phyloP scores from a whole-genome alignment of 2,888 invertebrate genomes.

The Eupithecia abbreviata region DNA sequence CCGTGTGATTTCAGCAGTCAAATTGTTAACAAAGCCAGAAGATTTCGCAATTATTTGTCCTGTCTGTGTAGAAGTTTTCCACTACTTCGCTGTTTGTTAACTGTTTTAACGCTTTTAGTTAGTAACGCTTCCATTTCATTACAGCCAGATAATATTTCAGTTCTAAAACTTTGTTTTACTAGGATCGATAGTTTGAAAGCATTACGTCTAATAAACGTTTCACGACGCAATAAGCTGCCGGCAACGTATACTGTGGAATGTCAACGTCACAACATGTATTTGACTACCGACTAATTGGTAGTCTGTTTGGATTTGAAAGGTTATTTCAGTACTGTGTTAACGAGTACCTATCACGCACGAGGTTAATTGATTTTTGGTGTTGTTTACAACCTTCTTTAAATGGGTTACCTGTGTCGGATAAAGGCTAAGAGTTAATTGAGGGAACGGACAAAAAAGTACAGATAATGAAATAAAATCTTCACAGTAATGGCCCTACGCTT shows the following conservation, averaged over 20 bases:
- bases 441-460: background rate
- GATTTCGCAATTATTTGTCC: background rate
- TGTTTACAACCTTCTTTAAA: background rate
- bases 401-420: no score
- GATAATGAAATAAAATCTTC: background rate
- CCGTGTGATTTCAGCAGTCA: no score
- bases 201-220: background rate
- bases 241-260: background rate
- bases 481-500: background rate
- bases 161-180: background rate
- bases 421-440: background rate
- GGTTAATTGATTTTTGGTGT: background rate
- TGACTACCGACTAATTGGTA: slow-evolving; percentile 1
- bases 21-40: background rate
- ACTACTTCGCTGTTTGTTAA: background rate
- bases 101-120: background rate
- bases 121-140: background rate
- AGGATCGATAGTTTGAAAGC: background rate
- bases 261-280: slow-evolving; percentile 1
- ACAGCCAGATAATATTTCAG: background rate
- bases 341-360: background rate
- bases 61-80: background rate
- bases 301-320: background rate
- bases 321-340: background rate
- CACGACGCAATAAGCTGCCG: background rate